Percentiles rank a stretch among this genome's conserved stretches.
Conservation (phyloP, 2,797 vertebrate species). For the Tapirus indicus region DNA sequence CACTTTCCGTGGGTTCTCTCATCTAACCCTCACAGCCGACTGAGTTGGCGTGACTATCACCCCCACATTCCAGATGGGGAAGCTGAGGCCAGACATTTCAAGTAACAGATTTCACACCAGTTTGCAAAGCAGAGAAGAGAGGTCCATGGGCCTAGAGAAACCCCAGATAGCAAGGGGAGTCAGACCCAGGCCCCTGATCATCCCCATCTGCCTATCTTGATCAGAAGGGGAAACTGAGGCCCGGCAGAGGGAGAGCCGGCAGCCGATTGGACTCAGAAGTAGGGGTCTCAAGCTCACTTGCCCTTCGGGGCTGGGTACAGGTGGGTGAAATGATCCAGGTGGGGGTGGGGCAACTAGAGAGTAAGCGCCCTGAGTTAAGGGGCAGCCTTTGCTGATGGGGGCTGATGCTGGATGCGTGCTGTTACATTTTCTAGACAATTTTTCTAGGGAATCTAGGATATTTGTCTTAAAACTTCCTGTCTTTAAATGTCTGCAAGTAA, state of each 20-base stretch:
- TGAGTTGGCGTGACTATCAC: not conserved
- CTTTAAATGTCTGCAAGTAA: conserved; percentile 5
- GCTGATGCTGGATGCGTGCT: not conserved
- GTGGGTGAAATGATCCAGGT: not conserved
- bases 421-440: not conserved
- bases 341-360: not conserved
- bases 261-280: not conserved
- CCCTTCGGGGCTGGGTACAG: not conserved
- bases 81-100: not conserved
- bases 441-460: not conserved
- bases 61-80: conserved; percentile 32
- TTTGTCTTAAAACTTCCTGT: not conserved
- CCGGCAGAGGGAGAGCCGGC: not conserved
- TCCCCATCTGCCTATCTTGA: not conserved
- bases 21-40: not conserved
- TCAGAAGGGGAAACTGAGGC: not conserved
- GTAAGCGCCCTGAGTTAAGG: not conserved
- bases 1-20: not conserved
- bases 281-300: not conserved
- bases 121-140: not conserved
- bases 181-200: not conserved
- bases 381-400: not conserved
- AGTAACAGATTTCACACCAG: not conserved
- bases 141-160: not conserved
- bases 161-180: not conserved